phyloP scores from a whole-genome alignment of 2,797 vertebrate species.

The Falco novaeseelandiae region DNA sequence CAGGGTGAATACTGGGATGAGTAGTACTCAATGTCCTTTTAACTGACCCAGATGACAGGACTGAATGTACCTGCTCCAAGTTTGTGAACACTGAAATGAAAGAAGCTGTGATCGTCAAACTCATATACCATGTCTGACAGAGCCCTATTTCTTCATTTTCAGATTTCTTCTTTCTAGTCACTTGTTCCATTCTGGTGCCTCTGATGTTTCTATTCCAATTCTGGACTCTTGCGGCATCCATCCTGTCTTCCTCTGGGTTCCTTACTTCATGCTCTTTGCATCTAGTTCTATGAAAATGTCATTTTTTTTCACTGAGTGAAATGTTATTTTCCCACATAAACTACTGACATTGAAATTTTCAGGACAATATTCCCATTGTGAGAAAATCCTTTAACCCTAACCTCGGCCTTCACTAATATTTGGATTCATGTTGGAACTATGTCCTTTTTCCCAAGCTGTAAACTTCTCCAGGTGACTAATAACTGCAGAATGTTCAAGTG shows the following conservation, averaged over 20 bases:
- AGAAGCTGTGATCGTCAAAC: background rate
- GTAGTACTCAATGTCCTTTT: background rate
- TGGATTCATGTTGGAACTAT: constrained; percentile 6
- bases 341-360: constrained; percentile 12
- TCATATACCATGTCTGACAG: background rate
- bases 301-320: background rate
- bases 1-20: background rate
- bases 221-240: background rate
- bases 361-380: background rate
- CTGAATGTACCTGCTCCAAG: background rate
- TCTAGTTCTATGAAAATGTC: background rate
- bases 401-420: constrained; percentile 22
- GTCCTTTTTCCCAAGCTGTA: background rate
- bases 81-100: background rate
- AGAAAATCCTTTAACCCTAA: background rate
- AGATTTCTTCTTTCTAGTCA: background rate
- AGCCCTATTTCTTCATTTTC: background rate
- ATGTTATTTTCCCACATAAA: background rate
- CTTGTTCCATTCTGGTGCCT: background rate
- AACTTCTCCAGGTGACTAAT: background rate
- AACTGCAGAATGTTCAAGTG: background rate
- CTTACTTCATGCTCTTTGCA: background rate
- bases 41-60: background rate
- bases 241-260: background rate
- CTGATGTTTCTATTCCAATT: background rate